Evolutionary conservation across 2,797 vertebrate species (phyloP).

Genomic region (Sebastes hubbsi): DNA sequence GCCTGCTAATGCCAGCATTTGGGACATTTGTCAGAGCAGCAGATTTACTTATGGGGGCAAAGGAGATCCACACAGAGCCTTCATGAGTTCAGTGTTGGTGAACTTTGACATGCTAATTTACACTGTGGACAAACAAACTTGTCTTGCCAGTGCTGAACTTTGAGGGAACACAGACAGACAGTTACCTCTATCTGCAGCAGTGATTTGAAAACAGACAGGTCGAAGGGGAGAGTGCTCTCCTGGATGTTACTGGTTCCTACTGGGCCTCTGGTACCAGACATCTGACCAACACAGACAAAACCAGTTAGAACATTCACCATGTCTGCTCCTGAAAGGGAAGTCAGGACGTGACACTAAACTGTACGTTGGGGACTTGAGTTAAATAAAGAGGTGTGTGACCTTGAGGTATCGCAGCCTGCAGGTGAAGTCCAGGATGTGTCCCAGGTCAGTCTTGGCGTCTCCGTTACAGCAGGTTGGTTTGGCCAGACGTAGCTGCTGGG

Average conservation of each 20-base stretch:
- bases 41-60: neutral
- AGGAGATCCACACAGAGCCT: neutral
- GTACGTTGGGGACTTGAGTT: neutral
- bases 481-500: slow-evolving; percentile 90
- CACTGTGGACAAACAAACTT: neutral
- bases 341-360: neutral
- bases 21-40: neutral
- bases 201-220: slow-evolving; percentile 95
- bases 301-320: neutral
- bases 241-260: slow-evolving; percentile 96
- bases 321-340: neutral
- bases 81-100: neutral
- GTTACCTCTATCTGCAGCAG: slow-evolving; percentile 95
- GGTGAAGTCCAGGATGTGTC: slow-evolving; percentile 97
- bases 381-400: slow-evolving; percentile 71
- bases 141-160: neutral
- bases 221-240: slow-evolving; percentile 90
- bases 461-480: slow-evolving; percentile 93
- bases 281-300: slow-evolving; percentile 75
- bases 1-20: neutral
- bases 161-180: neutral
- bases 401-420: slow-evolving; percentile 97
- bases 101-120: neutral
- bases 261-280: slow-evolving; percentile 88
- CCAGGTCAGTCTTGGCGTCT: slow-evolving; percentile 94